Percentiles rank a stretch among this genome's conserved stretches.
phyloP scores from a whole-genome alignment of 2,888 invertebrate species.

The Eugnorisma glareosa region DNA sequence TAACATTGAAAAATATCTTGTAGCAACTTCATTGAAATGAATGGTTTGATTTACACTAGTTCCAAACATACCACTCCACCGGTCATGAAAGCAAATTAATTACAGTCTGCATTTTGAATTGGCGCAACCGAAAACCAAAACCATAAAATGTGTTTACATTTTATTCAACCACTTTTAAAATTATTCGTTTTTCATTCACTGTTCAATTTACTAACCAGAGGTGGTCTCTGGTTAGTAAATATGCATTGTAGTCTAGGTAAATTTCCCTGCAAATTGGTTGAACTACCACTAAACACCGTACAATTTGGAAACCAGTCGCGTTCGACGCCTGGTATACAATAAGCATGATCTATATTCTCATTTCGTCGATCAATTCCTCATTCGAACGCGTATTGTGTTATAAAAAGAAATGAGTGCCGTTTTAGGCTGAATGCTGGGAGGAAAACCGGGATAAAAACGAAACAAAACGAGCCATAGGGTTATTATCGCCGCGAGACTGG shows the following conservation, averaged over 20 bases:
- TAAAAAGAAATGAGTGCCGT: slow-evolving; percentile 61
- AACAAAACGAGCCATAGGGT: slow-evolving; percentile 78
- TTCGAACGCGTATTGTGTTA: slow-evolving; percentile 59
- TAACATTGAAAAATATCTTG: neutral
- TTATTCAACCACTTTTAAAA: neutral
- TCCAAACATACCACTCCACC: neutral
- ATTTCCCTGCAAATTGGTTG: slow-evolving; percentile 42
- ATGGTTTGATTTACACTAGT: neutral
- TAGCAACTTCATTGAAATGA: neutral
- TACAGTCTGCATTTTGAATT: neutral
- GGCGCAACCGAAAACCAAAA: neutral
- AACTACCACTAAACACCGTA: slow-evolving; percentile 37
- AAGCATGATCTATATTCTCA: slow-evolving; percentile 55
- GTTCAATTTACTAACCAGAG: slow-evolving; percentile 35
- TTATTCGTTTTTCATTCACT: slow-evolving; percentile 26
- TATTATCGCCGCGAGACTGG: slow-evolving; percentile 78
- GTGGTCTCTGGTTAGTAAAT: no score
- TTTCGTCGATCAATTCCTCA: slow-evolving; percentile 58
- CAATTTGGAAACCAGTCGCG: slow-evolving; percentile 37
- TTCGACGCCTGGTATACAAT: slow-evolving; percentile 35
- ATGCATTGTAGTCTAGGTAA: slow-evolving; percentile 37
- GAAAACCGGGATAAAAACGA: slow-evolving; percentile 69
- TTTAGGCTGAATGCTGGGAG: slow-evolving; percentile 52
- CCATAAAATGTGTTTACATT: slow-evolving; percentile 3
- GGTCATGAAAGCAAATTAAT: neutral